Percentiles rank a stretch among this genome's conserved stretches.
Evolutionary conservation across 1,140 invertebrate genomes (phyloP).

Genomic region (Mycetomoellerius zeteki): DNA sequence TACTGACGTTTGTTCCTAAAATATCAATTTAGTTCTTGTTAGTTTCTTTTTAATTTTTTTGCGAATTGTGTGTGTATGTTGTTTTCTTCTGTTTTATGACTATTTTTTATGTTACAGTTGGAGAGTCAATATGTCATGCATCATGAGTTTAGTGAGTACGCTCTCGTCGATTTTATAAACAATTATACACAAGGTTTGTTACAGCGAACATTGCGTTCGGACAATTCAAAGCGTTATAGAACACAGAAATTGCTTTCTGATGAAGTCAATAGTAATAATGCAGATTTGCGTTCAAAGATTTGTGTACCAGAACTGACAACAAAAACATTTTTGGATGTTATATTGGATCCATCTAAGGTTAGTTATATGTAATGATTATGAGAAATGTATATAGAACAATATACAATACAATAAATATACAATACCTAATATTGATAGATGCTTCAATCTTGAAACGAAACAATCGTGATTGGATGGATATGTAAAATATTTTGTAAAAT

Average conservation of each 20-base stretch:
- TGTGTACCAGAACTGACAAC: conserved; percentile 89
- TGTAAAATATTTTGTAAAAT: not conserved
- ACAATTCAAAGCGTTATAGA: conserved; percentile 74
- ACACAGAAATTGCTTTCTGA: conserved; percentile 74
- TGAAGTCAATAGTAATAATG: conserved; percentile 71
- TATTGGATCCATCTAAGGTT: conserved; percentile 84
- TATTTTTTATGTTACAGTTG: conserved; percentile 87
- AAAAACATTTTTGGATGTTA: conserved; percentile 85
- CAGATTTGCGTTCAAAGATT: conserved; percentile 75
- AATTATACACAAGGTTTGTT: conserved; percentile 89
- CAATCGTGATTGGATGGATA: not conserved
- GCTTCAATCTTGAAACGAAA: not conserved
- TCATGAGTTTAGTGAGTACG: conserved; percentile 87
- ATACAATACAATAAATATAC: too few relatives aligned
- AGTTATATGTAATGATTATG: conserved; percentile 23
- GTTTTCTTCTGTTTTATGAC: not conserved
- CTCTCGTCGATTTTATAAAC: conserved; percentile 89
- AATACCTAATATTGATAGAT: too few relatives aligned
- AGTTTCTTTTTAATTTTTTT: not conserved
- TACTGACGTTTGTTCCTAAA: too few relatives aligned
- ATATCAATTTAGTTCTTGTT: not conserved
- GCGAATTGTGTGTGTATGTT: not conserved
- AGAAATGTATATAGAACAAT: not conserved
- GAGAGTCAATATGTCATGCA: conserved; percentile 90
- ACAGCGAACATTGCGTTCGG: conserved; percentile 86